phyloP scores from a whole-genome alignment of 2,888 invertebrate species.

The Oeneis ivallda region DNA sequence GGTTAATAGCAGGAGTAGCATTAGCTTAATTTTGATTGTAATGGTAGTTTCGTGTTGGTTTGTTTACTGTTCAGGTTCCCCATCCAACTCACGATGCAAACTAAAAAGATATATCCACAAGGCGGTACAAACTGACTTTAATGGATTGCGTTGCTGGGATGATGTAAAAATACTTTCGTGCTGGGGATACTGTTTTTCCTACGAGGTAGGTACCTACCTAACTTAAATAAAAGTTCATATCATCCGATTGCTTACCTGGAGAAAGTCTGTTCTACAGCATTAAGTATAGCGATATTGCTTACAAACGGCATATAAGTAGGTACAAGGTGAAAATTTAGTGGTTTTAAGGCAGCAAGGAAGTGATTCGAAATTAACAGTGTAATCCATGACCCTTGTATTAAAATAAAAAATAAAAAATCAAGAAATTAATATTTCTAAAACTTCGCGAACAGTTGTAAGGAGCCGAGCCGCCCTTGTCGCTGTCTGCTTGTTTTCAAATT shows the following conservation, averaged over 20 bases:
- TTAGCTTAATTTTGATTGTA: constrained; percentile 44
- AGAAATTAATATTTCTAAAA: too few relatives aligned
- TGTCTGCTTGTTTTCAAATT: too few relatives aligned
- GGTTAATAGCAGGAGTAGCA: constrained; percentile 38
- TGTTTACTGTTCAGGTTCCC: constrained; percentile 47
- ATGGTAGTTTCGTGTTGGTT: constrained; percentile 51
- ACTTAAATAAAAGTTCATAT: neutral
- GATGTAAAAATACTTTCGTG: constrained; percentile 89
- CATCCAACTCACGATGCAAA: constrained; percentile 57
- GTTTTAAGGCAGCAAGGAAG: too few relatives aligned
- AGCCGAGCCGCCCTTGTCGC: too few relatives aligned
- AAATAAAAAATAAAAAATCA: too few relatives aligned
- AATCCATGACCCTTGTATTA: too few relatives aligned
- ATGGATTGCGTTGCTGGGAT: constrained; percentile 89
- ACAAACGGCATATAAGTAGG: too few relatives aligned
- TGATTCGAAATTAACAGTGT: too few relatives aligned
- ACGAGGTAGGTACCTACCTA: constrained; percentile 83
- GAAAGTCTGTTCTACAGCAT: neutral
- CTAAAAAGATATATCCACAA: constrained; percentile 63
- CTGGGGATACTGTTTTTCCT: constrained; percentile 92
- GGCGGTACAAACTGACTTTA: constrained; percentile 75
- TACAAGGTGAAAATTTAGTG: too few relatives aligned
- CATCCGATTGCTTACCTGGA: neutral
- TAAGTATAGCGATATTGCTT: too few relatives aligned
- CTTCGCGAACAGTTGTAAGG: too few relatives aligned